A percentile compares a stretch with the other conserved stretches of the same genome.
These are phyloP conservation scores for Butastur rufipennis DNA, from an alignment of 2,113 vertebrate genomes.

Conservation along the genomic window DNA sequence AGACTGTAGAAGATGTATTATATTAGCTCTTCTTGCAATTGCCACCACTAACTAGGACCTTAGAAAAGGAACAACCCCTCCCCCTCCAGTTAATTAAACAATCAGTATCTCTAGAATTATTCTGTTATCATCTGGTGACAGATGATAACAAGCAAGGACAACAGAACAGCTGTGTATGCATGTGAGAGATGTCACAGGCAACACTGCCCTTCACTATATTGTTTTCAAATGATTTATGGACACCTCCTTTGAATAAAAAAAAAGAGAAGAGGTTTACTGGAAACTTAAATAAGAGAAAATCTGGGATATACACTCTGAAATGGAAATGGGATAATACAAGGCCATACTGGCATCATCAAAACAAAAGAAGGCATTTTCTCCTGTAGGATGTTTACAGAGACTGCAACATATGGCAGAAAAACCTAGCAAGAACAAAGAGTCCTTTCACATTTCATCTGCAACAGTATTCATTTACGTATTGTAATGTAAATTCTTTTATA, in stretches of 20 bases:
- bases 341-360: background rate
- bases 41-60: background rate
- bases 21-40: background rate
- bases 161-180: background rate
- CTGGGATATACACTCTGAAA: background rate
- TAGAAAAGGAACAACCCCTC: background rate
- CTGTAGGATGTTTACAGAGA: background rate
- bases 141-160: constrained; percentile 26
- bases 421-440: background rate
- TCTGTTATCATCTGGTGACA: constrained; percentile 8
- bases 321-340: background rate
- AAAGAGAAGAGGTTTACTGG: background rate
- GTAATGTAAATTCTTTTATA: background rate
- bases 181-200: background rate
- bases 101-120: background rate
- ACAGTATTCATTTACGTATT: background rate
- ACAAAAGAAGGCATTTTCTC: background rate
- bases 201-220: background rate
- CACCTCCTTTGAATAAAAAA: background rate
- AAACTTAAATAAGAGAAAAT: background rate
- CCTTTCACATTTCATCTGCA: background rate
- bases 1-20: background rate
- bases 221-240: background rate
- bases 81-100: constrained; percentile 38
- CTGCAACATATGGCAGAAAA: background rate